A percentile compares a stretch with the other conserved stretches of the same genome.
Evolutionary conservation across 2,113 vertebrate genomes (phyloP).

Genomic region (Opisthocomus hoazin): DNA sequence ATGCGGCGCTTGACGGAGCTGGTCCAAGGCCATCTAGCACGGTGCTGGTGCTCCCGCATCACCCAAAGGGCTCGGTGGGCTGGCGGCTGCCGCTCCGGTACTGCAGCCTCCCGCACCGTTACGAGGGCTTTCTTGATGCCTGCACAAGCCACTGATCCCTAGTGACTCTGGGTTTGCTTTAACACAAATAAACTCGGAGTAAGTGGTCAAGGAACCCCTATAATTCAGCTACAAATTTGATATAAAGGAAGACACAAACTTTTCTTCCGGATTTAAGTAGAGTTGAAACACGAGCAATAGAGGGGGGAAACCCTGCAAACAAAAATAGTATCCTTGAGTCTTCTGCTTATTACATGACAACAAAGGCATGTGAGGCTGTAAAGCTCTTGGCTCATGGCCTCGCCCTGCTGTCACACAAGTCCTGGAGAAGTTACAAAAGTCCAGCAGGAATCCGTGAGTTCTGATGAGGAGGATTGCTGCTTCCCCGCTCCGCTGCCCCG

Average conservation of each 20-base stretch:
- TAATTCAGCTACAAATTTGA: background rate
- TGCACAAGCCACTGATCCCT: background rate
- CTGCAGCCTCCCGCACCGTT: background rate
- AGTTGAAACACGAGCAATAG: background rate
- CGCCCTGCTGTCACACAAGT: background rate
- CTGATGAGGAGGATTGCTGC: background rate
- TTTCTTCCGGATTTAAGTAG: background rate
- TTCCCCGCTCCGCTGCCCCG: background rate
- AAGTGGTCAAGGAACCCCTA: background rate
- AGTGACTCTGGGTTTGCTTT: background rate
- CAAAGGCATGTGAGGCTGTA: constrained; percentile 6
- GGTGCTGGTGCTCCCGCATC: background rate
- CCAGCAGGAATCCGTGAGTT: background rate
- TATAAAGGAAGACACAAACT: background rate
- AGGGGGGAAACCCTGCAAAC: background rate
- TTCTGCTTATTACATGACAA: background rate
- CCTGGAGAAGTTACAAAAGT: background rate
- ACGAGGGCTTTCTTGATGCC: background rate
- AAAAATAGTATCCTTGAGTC: background rate
- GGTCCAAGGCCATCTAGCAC: background rate
- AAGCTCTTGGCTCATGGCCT: background rate
- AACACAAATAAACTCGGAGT: background rate
- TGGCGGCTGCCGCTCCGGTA: accelerated
- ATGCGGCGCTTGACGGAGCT: accelerated
- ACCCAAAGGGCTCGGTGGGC: background rate